Percentiles rank a stretch among this genome's conserved stretches.
These are phyloP conservation scores for Catharus fuscescens DNA, from an alignment of 2,113 vertebrate genomes.

Conservation along the genomic window DNA sequence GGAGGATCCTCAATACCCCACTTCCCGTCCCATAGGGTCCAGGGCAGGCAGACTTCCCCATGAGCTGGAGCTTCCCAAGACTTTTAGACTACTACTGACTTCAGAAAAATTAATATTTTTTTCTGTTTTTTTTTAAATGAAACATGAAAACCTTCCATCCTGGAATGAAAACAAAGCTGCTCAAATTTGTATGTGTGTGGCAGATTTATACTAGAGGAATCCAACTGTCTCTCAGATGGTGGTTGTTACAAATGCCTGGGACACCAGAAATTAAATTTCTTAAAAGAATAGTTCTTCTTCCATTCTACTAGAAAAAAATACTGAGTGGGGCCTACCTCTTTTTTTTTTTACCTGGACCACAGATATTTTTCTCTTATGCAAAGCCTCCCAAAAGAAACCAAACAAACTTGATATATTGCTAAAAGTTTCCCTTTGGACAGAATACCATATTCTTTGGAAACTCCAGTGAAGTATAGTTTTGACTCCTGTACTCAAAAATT, in stretches of 20 bases:
- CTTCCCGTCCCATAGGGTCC: not conserved
- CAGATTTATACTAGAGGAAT: not conserved
- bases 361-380: not conserved
- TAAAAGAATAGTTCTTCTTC: not conserved
- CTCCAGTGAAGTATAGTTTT: not conserved
- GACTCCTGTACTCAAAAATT: not conserved
- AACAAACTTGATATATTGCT: not conserved
- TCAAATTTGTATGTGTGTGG: constrained; percentile 9
- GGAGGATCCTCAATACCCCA: not conserved
- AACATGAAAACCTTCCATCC: not conserved
- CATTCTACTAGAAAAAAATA: not conserved
- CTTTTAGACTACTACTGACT: not conserved
- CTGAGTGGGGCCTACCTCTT: not conserved
- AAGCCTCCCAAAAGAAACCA: not conserved
- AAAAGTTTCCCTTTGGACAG: not conserved
- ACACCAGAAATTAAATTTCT: not conserved
- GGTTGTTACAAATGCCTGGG: not conserved
- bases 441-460: not conserved
- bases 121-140: not conserved
- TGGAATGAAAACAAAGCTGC: constrained; percentile 33
- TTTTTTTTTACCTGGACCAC: not conserved
- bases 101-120: not conserved
- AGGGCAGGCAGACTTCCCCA: not conserved
- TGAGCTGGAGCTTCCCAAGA: not conserved
- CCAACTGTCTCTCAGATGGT: not conserved